Percentiles rank a stretch among this genome's conserved stretches.
phyloP scores from a whole-genome alignment of 2,113 vertebrate genomes.

The Rhinopomastus cyanomelas region DNA sequence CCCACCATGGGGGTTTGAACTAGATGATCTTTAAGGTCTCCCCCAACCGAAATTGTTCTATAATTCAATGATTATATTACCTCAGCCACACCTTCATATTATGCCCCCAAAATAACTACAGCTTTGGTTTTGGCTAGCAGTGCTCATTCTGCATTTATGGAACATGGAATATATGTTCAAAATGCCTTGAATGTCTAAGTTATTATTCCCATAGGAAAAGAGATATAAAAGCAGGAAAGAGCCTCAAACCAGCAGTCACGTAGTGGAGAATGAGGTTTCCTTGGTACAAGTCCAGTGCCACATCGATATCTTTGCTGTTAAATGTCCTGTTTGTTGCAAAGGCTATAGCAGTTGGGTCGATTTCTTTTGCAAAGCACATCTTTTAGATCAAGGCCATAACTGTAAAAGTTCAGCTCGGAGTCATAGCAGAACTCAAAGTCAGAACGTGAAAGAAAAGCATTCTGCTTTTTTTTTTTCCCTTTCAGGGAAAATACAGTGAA shows the following conservation, averaged over 20 bases:
- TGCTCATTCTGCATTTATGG: background rate
- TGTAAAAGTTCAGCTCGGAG: background rate
- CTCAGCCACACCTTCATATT: background rate
- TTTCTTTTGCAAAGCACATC: background rate
- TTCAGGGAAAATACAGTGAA: background rate
- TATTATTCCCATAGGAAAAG: background rate
- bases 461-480: background rate
- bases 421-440: background rate
- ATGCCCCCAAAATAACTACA: background rate
- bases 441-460: background rate
- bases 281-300: background rate
- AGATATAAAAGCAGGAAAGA: background rate
- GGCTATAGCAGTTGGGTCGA: background rate
- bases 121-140: background rate
- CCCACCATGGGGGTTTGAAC: too few relatives aligned
- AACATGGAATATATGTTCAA: background rate
- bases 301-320: background rate
- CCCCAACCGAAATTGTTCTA: too few relatives aligned
- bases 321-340: background rate
- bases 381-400: background rate
- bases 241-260: background rate
- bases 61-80: too few relatives aligned
- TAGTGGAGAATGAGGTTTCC: background rate
- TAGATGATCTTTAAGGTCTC: too few relatives aligned
- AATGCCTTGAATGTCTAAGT: constrained; percentile 23